Conservation (phyloP, 2,888 invertebrate species). For the Platycnemis pennipes region DNA sequence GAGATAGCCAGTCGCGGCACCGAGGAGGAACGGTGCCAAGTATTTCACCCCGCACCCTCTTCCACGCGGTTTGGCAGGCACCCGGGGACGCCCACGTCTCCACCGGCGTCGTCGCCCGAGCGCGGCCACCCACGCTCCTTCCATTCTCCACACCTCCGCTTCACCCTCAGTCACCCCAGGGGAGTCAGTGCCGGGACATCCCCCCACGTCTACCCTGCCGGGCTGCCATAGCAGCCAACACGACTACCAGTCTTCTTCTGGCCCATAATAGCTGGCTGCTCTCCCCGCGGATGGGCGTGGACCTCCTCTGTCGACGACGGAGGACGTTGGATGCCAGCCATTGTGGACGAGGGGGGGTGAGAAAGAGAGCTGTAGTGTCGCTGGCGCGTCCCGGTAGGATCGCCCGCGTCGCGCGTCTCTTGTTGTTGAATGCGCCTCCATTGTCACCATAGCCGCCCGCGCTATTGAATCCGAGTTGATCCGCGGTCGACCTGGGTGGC, state of each 20-base stretch:
- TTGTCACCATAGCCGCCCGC: not conserved
- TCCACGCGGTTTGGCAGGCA: not conserved
- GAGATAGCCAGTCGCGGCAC: not conserved
- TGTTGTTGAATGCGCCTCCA: not conserved
- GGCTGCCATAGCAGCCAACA: slow-evolving; percentile 47
- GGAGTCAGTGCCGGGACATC: not conserved
- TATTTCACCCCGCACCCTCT: not conserved
- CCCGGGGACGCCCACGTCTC: not conserved
- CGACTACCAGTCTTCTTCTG: slow-evolving; percentile 55
- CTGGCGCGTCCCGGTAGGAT: not conserved
- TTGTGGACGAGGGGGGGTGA: not conserved
- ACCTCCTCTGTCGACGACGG: slow-evolving; percentile 9
- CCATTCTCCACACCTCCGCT: slow-evolving; percentile 9
- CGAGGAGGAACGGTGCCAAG: not conserved
- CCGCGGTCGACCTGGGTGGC: not conserved
- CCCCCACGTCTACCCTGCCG: slow-evolving; percentile 24
- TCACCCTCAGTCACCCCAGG: not conserved
- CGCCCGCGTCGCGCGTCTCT: not conserved
- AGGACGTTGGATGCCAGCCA: not conserved
- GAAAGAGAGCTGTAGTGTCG: slow-evolving; percentile 11
- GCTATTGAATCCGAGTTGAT: not conserved
- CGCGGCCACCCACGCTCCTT: not conserved
- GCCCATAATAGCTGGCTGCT: not conserved
- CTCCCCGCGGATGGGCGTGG: not conserved
- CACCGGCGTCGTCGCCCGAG: slow-evolving; percentile 11